Base-by-base conservation (phyloP, 1,140 invertebrate genomes). In the Penaeus vannamei region DNA sequence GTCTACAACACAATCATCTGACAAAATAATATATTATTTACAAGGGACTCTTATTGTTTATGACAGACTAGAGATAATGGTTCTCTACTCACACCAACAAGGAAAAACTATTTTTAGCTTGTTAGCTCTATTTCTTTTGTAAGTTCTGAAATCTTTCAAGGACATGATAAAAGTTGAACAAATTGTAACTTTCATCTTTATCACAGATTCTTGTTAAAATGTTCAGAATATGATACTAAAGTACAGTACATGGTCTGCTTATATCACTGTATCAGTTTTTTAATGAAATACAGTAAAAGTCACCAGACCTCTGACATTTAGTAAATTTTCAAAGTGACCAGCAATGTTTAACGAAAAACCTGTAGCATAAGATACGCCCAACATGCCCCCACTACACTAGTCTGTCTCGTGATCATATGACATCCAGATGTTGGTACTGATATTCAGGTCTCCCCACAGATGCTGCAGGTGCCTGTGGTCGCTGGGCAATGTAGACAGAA, bases 151-250 rank as follows among this genome's bases (percentile, higher is more conserved):
- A 53, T 53, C 53, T 53, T 53, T 53, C 53, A 53, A 53, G 53
- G 53, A 53, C 53, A 53, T 53, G 53, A 53, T 53, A 53, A 53
- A 53, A 53, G 53, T 53, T 53, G 53, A 53, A 53, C 53, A 53
- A 53, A 53, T 61, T 76, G 42, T 84, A 88, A 88, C 72, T 84
- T 76, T 84, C 82, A 89, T 85, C 53, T 77, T 84, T 89, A 89
- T 89, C 87, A 89, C 87, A 89, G 87, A 89, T 89, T 89, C 87
- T 85, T 89, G 87, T 59, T 89, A 77, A 84, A 60, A 72, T 66
- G 83, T 84, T 89, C 69, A 77, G 76, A 77, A 79, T 76, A 84
- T 77, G 84, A 89, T 69, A 66, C 79, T 81, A 84, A 84, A 77
- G 59, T 80, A 59, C 79, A 61, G 61, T 77, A 29, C 42, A 32